Conservation (phyloP, 2,888 invertebrate species). For the Atrina japonica region DNA sequence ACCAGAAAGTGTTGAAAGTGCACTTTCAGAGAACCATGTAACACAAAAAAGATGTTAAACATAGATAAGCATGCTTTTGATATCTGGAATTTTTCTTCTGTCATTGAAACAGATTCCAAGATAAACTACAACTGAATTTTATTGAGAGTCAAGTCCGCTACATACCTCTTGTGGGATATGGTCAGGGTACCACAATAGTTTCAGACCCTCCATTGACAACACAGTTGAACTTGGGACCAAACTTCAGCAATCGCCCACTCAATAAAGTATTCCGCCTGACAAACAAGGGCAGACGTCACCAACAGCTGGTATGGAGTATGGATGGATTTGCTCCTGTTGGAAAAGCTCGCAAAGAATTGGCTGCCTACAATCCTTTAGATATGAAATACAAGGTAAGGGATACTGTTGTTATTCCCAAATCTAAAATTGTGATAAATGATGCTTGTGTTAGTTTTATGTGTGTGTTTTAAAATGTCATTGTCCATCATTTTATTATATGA, state of each 20-base stretch:
- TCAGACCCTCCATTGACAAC: conserved; percentile 85
- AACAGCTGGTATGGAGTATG: conserved; percentile 80
- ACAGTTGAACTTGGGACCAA: conserved; percentile 84
- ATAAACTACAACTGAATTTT: conserved; percentile 79
- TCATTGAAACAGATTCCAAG: conserved; percentile 75
- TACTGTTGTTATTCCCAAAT: neutral
- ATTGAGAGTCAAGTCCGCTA: conserved; percentile 81
- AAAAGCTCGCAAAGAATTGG: conserved; percentile 69
- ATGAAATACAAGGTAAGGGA: conserved; percentile 71
- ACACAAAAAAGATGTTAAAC: too few species aligned
- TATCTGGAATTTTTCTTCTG: too few species aligned
- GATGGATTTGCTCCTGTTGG: conserved; percentile 76
- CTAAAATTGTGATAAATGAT: too few species aligned
- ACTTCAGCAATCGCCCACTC: conserved; percentile 82
- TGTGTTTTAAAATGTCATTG: too few species aligned
- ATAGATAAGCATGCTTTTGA: too few species aligned
- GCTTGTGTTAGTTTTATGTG: too few species aligned
- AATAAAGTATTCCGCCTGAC: conserved; percentile 76
- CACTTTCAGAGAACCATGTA: too few species aligned
- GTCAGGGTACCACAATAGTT: conserved; percentile 86
- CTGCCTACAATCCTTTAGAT: conserved; percentile 70
- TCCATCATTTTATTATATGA: too few species aligned
- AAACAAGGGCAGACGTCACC: conserved; percentile 80
- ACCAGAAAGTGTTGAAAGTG: too few species aligned
- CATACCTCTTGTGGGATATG: conserved; percentile 84